Percentiles rank a stretch among this genome's conserved stretches.
These are phyloP conservation scores for Drosophila pectinifera DNA, from an alignment of 1,140 invertebrate species.

Conservation along the genomic window DNA sequence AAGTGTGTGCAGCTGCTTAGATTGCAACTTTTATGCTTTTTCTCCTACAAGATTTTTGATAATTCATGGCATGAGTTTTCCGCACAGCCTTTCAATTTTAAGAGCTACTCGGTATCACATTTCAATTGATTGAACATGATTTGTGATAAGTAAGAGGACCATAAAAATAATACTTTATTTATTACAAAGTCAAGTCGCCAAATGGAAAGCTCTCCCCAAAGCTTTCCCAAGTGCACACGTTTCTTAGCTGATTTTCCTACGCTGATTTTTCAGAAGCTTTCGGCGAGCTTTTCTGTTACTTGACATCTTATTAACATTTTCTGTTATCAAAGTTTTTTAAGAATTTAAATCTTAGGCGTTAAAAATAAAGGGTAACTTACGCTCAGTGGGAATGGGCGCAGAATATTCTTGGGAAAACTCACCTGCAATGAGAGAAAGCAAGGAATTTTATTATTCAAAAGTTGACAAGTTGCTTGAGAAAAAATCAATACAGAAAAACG, in stretches of 20 bases:
- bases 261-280: constrained; percentile 44
- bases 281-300: constrained; percentile 24
- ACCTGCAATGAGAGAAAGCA: constrained; percentile 63
- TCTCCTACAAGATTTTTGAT: constrained; percentile 1
- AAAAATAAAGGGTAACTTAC: constrained; percentile 54
- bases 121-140: constrained; percentile 52
- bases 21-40: constrained; percentile 40
- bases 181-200: background rate
- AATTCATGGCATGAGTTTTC: constrained; percentile 6
- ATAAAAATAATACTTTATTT: constrained; percentile 5
- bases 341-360: constrained; percentile 28
- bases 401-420: constrained; percentile 52
- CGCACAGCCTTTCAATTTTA: background rate
- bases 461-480: constrained; percentile 29
- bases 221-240: background rate
- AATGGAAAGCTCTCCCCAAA: background rate
- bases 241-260: constrained; percentile 22
- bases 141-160: constrained; percentile 15
- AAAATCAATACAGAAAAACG: constrained; percentile 44
- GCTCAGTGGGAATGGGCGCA: constrained; percentile 9
- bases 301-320: constrained; percentile 16
- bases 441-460: constrained; percentile 35
- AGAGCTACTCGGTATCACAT: background rate
- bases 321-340: constrained; percentile 4
- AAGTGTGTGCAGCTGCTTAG: constrained; percentile 44